Conservation (phyloP, 2,113 vertebrate species). For the Tiliqua scincoides region DNA sequence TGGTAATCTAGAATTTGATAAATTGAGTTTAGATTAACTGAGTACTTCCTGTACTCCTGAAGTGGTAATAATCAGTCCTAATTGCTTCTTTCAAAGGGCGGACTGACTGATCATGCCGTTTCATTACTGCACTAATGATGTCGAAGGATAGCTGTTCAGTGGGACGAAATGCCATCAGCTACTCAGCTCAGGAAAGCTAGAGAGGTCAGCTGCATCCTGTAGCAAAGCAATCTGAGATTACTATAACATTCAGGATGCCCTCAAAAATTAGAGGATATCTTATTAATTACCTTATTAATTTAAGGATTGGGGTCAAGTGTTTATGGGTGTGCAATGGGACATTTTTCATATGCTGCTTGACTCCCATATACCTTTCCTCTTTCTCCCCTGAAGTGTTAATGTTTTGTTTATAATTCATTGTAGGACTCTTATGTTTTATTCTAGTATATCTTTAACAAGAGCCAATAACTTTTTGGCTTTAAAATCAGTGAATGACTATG, state of each 20-base stretch:
- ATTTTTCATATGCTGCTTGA: background rate
- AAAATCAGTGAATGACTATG: no score
- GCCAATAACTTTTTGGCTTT: no score
- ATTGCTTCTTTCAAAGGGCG: conserved; percentile 20
- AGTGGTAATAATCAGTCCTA: conserved; percentile 3
- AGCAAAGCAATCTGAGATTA: conserved; percentile 49
- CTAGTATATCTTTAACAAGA: no score
- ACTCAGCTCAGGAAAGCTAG: conserved; percentile 54
- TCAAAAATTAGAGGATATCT: background rate
- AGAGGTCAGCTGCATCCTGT: conserved; percentile 49
- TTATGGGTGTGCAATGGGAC: background rate
- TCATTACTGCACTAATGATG: conserved; percentile 60
- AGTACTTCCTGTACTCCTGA: conserved; percentile 1
- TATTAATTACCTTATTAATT: background rate
- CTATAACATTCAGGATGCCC: conserved; percentile 42
- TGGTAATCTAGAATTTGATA: background rate
- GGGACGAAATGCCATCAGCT: conserved; percentile 51
- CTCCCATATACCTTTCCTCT: no score
- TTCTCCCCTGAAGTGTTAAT: no score
- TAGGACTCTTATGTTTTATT: no score
- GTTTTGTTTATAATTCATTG: no score
- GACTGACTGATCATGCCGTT: conserved; percentile 59
- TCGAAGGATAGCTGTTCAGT: conserved; percentile 48
- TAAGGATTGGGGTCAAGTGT: background rate
- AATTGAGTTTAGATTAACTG: conserved; percentile 11